Evolutionary conservation across 2,888 invertebrate genomes (phyloP).

Genomic region (Nematopogon swammerdamellus): DNA sequence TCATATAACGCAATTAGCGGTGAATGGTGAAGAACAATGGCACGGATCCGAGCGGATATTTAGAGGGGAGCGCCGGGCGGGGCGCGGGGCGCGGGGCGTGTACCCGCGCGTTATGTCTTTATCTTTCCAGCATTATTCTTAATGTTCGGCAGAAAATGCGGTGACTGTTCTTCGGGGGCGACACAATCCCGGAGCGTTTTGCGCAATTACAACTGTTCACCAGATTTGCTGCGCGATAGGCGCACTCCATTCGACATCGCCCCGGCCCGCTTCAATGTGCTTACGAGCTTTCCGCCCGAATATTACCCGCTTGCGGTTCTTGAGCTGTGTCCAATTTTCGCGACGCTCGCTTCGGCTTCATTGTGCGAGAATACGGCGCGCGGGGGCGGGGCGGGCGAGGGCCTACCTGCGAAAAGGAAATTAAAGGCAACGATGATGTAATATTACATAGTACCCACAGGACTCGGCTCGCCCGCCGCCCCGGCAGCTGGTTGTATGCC

Average conservation of each 20-base stretch:
- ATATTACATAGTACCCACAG: too few species aligned
- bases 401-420: background rate
- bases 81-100: too few species aligned
- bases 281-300: background rate
- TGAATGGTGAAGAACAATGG: too few species aligned
- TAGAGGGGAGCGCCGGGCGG: too few species aligned
- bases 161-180: background rate
- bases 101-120: too few species aligned
- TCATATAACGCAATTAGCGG: too few species aligned
- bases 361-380: background rate
- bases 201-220: background rate
- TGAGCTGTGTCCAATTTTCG: background rate
- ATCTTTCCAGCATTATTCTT: background rate
- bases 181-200: background rate
- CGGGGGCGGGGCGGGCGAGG: too few species aligned
- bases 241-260: background rate
- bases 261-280: background rate
- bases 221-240: background rate
- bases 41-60: too few species aligned
- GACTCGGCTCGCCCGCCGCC: too few species aligned
- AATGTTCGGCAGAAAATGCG: background rate
- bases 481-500: too few species aligned
- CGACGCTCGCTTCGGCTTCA: background rate
- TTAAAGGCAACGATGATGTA: background rate
- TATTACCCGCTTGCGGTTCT: background rate